Evolutionary conservation across 2,888 invertebrate species (phyloP), one percentile per base, ranked within the genome.

Genomic region (Drosophila pegasa): DNA sequence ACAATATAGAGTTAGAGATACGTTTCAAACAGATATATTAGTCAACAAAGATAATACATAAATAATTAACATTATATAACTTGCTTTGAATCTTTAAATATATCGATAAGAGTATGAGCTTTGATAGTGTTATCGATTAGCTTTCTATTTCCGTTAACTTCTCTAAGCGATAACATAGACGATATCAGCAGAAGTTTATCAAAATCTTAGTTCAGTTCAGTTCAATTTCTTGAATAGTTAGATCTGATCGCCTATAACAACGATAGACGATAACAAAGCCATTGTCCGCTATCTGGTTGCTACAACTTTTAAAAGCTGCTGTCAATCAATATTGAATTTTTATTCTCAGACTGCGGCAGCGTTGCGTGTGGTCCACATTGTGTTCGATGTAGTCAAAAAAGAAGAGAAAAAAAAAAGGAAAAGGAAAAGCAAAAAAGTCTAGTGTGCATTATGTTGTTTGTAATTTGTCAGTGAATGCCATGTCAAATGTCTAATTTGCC

Each of bases 401-500:
- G n/a, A 16, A 38, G 33, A 20, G 33, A 14, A 48, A 31, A 25
- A 37, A 25, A 27, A 25, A n/a, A n/a, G n/a, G n/a, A n/a, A n/a
- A n/a, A n/a, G n/a, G n/a, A n/a, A n/a, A n/a, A n/a, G 2, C 12
- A 12, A 41, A 10, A 6, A 12, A 16, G 12, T 22, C 10, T 20
- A 2, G 50, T 41, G 29, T 27, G 60, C 8, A 57, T 74, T 45
- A 60, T 62, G 47, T 55, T 55, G 72, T 71, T 71, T 56, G 71
- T 57, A 59, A 51, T 67, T 52, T 71, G 50, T 59, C 48, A 25
- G 45, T 47, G 41, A 43, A 33, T 61, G 56, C 54, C 68, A 57
- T 77, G 54, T 78, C 63, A 63, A 78, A 63, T 60, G 43, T 60
- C 47, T 62, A 68, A 77, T 60, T 77, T 77, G 60, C 37, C 38